Percentiles rank a stretch among this genome's conserved stretches.
phyloP scores from a whole-genome alignment of 2,113 vertebrate species.

The Spilogale gracilis region DNA sequence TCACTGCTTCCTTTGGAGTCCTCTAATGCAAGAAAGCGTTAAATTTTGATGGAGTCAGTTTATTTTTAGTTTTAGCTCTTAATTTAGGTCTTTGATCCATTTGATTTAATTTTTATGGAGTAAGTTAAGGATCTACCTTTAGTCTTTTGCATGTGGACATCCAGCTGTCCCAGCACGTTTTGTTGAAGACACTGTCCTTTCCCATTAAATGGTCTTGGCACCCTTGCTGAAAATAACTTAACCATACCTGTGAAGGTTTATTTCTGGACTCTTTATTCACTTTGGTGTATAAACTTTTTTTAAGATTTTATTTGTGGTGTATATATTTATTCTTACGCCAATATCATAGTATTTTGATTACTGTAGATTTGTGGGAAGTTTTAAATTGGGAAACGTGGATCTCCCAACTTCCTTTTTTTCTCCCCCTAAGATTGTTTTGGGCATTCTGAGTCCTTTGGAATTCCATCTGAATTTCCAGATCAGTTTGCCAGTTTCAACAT shows the following conservation, averaged over 20 bases:
- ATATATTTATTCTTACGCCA: background rate
- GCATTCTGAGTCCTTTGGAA: background rate
- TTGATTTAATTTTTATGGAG: background rate
- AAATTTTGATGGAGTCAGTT: background rate
- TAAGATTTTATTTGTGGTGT: background rate
- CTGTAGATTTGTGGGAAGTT: background rate
- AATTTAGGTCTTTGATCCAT: background rate
- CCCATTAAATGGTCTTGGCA: background rate
- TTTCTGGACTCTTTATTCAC: background rate
- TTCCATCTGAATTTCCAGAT: background rate
- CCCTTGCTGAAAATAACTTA: background rate
- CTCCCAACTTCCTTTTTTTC: background rate
- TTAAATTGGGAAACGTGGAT: background rate
- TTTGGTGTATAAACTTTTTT: no score
- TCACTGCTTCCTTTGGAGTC: background rate
- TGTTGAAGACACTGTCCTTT: background rate
- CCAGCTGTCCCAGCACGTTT: background rate
- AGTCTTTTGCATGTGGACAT: background rate
- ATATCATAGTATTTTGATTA: background rate
- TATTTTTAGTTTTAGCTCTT: background rate
- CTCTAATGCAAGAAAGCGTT: background rate
- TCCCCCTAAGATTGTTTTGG: background rate
- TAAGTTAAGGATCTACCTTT: background rate
- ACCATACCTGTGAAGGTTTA: background rate
- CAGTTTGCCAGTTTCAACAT: background rate